Evolutionary conservation across 2,113 vertebrate species (phyloP).

Genomic region (Ifrita kowaldi): DNA sequence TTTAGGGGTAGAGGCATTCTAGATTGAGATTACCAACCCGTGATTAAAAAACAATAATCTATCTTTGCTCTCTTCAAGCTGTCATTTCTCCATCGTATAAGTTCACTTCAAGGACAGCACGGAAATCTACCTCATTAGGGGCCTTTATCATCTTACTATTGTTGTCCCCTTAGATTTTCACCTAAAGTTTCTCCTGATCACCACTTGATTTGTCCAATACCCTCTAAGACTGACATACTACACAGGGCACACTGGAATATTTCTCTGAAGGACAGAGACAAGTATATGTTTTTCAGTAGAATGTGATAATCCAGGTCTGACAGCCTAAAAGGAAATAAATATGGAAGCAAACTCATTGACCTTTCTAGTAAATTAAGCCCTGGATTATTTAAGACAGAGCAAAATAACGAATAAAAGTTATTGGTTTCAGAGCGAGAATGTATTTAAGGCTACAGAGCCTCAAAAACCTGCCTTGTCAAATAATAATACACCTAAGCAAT

Average conservation of each 20-base stretch:
- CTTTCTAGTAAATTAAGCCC: not conserved
- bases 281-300: not conserved
- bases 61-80: not conserved
- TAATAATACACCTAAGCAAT: not conserved
- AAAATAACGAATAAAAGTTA: not conserved
- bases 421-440: not conserved
- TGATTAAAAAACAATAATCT: not conserved
- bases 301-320: not conserved
- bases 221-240: not conserved
- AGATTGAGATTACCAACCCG: not conserved
- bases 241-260: not conserved
- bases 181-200: rapidly evolving
- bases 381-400: not conserved
- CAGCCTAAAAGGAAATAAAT: not conserved
- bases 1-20: not conserved
- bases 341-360: not conserved
- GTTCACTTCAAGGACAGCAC: not conserved
- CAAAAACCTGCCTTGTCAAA: not conserved
- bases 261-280: not conserved
- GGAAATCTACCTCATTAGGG: not conserved
- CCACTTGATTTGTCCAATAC: not conserved
- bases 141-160: not conserved
- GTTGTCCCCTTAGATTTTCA: not conserved
- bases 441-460: not conserved
- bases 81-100: not conserved